A percentile compares a stretch with the other conserved stretches of the same genome.
These are phyloP conservation scores for Antheraea yamamai DNA, from an alignment of 2,888 invertebrate species.

Conservation along the genomic window DNA sequence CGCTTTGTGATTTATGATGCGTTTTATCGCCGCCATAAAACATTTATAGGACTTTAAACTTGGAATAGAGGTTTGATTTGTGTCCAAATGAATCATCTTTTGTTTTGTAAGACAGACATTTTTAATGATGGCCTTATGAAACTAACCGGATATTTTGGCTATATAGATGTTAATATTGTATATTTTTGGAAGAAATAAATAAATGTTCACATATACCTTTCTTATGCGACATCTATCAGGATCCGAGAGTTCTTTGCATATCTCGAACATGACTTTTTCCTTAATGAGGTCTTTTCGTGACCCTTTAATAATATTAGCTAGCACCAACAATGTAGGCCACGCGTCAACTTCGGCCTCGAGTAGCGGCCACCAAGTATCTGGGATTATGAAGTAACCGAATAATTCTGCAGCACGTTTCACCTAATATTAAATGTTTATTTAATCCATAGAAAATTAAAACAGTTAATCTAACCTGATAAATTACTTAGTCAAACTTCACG, in stretches of 20 bases:
- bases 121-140: no score
- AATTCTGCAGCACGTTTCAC: constrained; percentile 86
- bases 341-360: constrained; percentile 84
- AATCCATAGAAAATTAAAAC: neutral
- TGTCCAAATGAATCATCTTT: neutral
- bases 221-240: constrained; percentile 83
- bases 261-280: constrained; percentile 74
- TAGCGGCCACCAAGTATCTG: constrained; percentile 85
- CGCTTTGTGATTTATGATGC: no score
- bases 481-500: no score
- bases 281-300: constrained; percentile 64
- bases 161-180: no score
- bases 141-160: no score
- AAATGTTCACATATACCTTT: constrained; percentile 63
- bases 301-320: constrained; percentile 84
- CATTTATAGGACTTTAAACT: neutral
- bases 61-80: neutral
- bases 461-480: neutral
- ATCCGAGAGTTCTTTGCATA: constrained; percentile 82
- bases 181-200: no score
- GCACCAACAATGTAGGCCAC: constrained; percentile 79
- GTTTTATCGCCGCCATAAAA: neutral
- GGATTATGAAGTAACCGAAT: constrained; percentile 88
- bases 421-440: constrained; percentile 54
- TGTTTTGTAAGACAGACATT: no score